Conservation (phyloP, 1,140 invertebrate genomes). For the Bombus pyrosoma region DNA sequence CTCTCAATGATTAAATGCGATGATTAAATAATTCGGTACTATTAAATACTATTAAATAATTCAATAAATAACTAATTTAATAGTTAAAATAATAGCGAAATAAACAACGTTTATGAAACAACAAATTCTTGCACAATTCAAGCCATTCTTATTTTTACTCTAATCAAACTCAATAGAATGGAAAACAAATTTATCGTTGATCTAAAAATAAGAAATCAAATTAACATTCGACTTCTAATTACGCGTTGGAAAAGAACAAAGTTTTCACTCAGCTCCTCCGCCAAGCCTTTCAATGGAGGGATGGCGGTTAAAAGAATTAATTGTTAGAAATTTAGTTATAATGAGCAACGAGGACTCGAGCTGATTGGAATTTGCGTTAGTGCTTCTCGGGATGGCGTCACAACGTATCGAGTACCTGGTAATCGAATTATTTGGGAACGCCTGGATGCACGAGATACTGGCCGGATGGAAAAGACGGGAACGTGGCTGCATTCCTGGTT, state of each 20-base stretch:
- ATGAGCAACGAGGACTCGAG: not conserved
- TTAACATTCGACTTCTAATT: not conserved
- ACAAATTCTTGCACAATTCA: not conserved
- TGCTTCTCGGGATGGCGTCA: conserved; percentile 91
- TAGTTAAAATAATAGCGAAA: no score
- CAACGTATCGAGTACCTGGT: conserved; percentile 90
- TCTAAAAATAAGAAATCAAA: not conserved
- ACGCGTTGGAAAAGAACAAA: not conserved
- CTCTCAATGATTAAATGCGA: no score
- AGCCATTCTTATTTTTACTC: not conserved
- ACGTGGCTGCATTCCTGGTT: conserved; percentile 91
- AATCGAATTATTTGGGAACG: conserved; percentile 89
- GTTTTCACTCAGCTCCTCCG: not conserved
- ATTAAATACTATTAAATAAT: no score
- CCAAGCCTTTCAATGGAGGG: no score
- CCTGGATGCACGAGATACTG: conserved; percentile 88
- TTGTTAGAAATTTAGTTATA: conserved; percentile 13
- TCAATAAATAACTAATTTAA: no score
- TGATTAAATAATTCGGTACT: no score
- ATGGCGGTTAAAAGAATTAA: conserved; percentile 15
- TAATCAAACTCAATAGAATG: not conserved
- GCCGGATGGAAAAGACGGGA: conserved; percentile 89
- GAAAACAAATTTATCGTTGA: not conserved
- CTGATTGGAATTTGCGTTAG: conserved; percentile 79
- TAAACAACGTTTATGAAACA: not conserved